Conservation (phyloP, 2,113 vertebrate species). For the Anguilla rostrata region DNA sequence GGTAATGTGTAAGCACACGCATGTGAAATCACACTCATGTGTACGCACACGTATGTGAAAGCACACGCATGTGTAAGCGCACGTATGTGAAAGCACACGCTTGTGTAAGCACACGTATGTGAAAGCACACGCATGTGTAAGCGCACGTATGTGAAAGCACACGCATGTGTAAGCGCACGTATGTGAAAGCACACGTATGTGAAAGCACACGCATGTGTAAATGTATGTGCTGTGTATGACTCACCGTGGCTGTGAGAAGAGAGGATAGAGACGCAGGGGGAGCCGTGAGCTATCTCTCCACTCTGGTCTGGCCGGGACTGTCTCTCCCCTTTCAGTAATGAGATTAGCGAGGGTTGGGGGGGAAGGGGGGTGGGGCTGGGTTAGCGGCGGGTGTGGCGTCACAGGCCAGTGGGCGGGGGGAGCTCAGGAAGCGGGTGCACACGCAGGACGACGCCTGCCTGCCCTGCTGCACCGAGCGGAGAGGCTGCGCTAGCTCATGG, state of each 20-base stretch:
- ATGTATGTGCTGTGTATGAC: no score
- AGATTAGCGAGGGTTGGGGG: not conserved
- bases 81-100: no score
- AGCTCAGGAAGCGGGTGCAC: not conserved
- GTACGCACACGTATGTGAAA: not conserved
- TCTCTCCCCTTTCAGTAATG: not conserved
- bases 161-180: not conserved
- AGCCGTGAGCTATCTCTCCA: no score
- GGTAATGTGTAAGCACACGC: no score
- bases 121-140: no score
- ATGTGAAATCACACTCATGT: not conserved
- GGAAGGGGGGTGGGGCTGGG: not conserved
- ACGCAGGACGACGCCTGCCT: not conserved
- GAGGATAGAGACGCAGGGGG: no score
- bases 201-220: no score
- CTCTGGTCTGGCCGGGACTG: not conserved
- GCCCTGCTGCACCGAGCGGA: not conserved
- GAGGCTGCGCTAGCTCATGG: not conserved
- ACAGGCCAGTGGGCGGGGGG: no score
- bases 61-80: no score
- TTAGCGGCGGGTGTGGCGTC: not conserved
- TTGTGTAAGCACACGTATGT: not conserved
- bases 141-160: no score
- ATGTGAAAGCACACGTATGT: no score
- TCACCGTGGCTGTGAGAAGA: no score